Evolutionary conservation across 2,888 invertebrate genomes (phyloP).

Genomic region (Cyclophora punctaria): DNA sequence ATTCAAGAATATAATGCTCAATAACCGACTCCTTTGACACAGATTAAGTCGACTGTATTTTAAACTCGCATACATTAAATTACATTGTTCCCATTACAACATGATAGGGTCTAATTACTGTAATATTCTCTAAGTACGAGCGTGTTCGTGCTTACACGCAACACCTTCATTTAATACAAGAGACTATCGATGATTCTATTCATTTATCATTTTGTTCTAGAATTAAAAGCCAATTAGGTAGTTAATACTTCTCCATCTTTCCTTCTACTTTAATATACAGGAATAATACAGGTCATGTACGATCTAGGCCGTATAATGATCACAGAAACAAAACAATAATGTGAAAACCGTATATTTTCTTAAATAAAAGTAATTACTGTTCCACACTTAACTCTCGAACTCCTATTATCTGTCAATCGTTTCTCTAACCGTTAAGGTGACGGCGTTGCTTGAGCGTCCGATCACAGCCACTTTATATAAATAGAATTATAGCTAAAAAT

Average conservation of each 20-base stretch:
- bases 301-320: no score
- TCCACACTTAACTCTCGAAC: slow-evolving; percentile 18
- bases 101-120: slow-evolving; percentile 62
- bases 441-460: slow-evolving; percentile 49
- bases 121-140: slow-evolving; percentile 40
- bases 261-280: no score
- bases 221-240: no score
- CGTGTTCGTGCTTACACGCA: slow-evolving; percentile 40
- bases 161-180: slow-evolving; percentile 28
- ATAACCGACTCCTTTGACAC: slow-evolving; percentile 39
- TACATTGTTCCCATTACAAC: slow-evolving; percentile 63
- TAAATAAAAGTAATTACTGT: slow-evolving; percentile 2
- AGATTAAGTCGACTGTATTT: slow-evolving; percentile 44
- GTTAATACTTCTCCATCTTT: no score
- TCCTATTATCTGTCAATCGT: slow-evolving; percentile 45
- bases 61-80: slow-evolving; percentile 48
- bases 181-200: slow-evolving; percentile 1
- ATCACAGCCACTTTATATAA: slow-evolving; percentile 66
- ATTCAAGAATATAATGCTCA: slow-evolving; percentile 13
- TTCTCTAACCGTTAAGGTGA: slow-evolving; percentile 36
- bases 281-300: no score
- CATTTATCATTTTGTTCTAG: no score
- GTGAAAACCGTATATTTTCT: slow-evolving; percentile 7
- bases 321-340: neutral
- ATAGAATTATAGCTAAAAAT: slow-evolving; percentile 40